Evolutionary conservation across 2,797 vertebrate genomes (phyloP), one percentile per base, ranked within the genome.

Genomic region (Varecia variegata): DNA sequence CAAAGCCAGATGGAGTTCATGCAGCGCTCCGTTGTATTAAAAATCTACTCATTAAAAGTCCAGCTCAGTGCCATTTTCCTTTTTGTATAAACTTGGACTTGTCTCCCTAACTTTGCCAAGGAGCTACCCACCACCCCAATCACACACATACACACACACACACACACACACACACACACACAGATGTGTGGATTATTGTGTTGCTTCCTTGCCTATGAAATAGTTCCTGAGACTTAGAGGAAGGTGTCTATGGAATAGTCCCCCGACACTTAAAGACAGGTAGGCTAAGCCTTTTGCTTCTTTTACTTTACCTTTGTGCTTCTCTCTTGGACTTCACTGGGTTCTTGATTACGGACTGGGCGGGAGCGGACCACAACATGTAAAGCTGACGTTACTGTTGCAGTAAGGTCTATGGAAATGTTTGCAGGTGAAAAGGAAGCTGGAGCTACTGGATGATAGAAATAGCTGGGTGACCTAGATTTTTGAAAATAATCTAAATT

Each of bases 121-220:
- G 27, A 58, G 67, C 52, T 4, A 0, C 15, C 52, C 0, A 9
- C 3, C 3, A 0, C 43, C 32, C 17, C 20, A 60, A 0, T 18
- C 10, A 32, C 8, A 17, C 1, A 0, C 23, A 14, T 1, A 3
- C 23, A 2, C 2, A 2, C 20, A 2, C 2, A 2, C 10, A 32
- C 6, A 21, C 1, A 0, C 20, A 14, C 1, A 3, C 25, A 2
- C 3, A 1, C 15, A 13, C 1, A 4, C 27, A 2, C 2, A 1
- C 2, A 52, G 12, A 11, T 30, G 47, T 12, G 11, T 11, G 60
- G 40, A 4, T 58, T 32, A 15, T 5, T 7, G 30, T 52, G 1
- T 15, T 14, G 7, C 32, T 8, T n/a, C 32, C 21, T 73, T 21
- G 52, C 50, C 50, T 38, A 1, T n/a, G 32, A 27, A 65, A 47